Evolutionary conservation across 1,140 invertebrate genomes (phyloP).

Genomic region (Drosophila sturtevanti): DNA sequence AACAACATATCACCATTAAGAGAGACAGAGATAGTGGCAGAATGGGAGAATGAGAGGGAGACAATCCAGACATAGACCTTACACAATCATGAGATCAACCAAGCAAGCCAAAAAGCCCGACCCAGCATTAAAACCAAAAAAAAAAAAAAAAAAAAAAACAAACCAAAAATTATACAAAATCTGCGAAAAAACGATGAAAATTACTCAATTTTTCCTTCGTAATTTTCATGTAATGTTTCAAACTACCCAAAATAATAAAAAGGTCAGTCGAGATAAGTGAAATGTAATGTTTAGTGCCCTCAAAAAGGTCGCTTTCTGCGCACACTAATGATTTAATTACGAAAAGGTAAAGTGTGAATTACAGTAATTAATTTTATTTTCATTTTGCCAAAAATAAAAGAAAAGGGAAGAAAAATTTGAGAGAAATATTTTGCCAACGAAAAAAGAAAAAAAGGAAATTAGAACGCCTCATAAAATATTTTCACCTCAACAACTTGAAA

Average conservation of each 20-base stretch:
- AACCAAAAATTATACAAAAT: too few species aligned
- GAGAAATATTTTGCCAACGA: constrained; percentile 3
- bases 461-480: constrained; percentile 50
- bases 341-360: constrained; percentile 26
- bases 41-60: neutral
- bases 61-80: constrained; percentile 57
- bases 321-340: constrained; percentile 70
- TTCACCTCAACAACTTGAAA: constrained; percentile 50
- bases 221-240: constrained; percentile 40
- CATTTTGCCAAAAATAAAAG: constrained; percentile 6
- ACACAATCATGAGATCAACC: constrained; percentile 65
- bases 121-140: constrained; percentile 38
- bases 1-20: constrained; percentile 22
- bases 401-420: too few species aligned
- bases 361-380: neutral
- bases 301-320: constrained; percentile 73
- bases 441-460: constrained; percentile 16
- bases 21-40: constrained; percentile 10
- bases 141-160: too few species aligned
- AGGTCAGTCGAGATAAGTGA: constrained; percentile 60
- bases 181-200: constrained; percentile 64
- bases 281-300: constrained; percentile 47
- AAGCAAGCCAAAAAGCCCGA: constrained; percentile 61
- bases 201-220: constrained; percentile 64
- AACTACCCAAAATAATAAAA: constrained; percentile 22